Evolutionary conservation across 2,113 vertebrate genomes (phyloP).

Genomic region (Pardalotus punctatus): DNA sequence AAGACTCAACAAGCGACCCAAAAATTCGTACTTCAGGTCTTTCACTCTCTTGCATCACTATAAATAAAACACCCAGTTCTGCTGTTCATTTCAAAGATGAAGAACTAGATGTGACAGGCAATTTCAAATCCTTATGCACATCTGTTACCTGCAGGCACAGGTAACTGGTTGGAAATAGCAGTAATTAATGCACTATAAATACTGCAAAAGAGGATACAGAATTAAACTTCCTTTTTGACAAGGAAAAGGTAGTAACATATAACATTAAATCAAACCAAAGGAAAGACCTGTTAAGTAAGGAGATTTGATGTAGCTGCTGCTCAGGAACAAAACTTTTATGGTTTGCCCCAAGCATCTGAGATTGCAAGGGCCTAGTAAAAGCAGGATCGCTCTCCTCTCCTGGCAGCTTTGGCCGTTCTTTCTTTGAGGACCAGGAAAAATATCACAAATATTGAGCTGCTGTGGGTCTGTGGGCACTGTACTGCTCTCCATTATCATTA

Average conservation of each 20-base stretch:
- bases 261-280: background rate
- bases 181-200: background rate
- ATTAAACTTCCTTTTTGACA: background rate
- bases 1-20: background rate
- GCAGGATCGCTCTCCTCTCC: rapidly evolving
- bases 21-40: background rate
- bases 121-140: background rate
- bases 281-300: background rate
- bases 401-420: background rate
- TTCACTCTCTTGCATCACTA: background rate
- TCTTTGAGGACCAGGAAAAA: background rate
- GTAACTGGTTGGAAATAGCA: background rate
- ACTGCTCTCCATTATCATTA: background rate
- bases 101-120: background rate
- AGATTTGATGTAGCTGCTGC: background rate
- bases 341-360: background rate
- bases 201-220: background rate
- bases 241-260: background rate
- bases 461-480: background rate
- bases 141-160: background rate
- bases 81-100: background rate
- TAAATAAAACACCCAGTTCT: background rate
- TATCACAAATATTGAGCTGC: background rate
- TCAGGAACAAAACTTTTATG: background rate
- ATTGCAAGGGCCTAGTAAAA: background rate